Evolutionary conservation across 2,888 invertebrate species (phyloP).

Genomic region (Apoda limacodes): DNA sequence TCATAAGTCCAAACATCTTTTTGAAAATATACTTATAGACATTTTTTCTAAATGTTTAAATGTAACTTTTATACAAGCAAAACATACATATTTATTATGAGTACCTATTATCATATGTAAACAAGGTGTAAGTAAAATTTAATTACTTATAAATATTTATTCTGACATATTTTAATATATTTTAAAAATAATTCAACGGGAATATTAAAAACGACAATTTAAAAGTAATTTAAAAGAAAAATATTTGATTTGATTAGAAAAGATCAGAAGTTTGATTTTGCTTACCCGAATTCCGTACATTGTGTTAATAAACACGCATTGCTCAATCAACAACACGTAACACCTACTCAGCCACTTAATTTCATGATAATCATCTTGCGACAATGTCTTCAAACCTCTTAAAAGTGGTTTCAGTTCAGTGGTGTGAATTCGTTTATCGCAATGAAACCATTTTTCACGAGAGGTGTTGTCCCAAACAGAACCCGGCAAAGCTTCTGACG

Average conservation of each 20-base stretch:
- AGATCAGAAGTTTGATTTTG: too few species aligned
- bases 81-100: background rate
- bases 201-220: too few species aligned
- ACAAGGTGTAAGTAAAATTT: too few species aligned
- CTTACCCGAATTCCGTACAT: constrained; percentile 51
- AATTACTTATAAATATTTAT: too few species aligned
- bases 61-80: background rate
- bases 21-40: background rate
- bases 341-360: constrained; percentile 34
- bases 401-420: constrained; percentile 7
- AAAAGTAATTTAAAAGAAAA: too few species aligned
- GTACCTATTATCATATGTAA: background rate
- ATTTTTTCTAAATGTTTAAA: background rate
- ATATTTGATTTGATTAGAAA: too few species aligned
- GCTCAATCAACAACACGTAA: constrained; percentile 43
- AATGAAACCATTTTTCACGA: constrained; percentile 32
- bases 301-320: constrained; percentile 40
- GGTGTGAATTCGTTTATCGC: constrained; percentile 6
- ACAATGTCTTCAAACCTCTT: constrained; percentile 12
- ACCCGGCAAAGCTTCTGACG: constrained; percentile 6
- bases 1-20: background rate
- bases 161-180: too few species aligned
- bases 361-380: constrained; percentile 18
- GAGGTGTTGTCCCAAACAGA: constrained; percentile 22
- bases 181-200: too few species aligned